Base-by-base conservation (phyloP, 2,888 invertebrate species). In the Endomychus coccineus region DNA sequence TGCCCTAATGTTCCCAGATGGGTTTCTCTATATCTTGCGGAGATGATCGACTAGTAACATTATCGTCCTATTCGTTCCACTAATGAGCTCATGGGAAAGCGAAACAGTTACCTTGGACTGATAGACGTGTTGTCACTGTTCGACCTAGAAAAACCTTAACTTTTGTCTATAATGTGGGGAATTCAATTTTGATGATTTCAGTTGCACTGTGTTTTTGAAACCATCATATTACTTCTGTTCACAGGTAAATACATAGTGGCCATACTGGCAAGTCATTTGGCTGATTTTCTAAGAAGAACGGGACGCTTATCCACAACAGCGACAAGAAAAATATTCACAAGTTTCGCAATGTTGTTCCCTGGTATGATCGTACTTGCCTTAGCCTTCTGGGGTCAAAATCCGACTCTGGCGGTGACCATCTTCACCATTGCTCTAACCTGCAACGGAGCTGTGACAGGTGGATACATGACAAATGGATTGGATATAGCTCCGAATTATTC, bases 401-500 rank as follows among this genome's bases (percentile, higher is more conserved):
- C 78, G 10, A 61, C 71, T n/a, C 74, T 80, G 62, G 83, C 87
- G 1, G 81, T 89, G 21, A 69, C 75, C 0, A 80, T 88, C 50
- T 86, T 90, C 64, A 87, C 87, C 0, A 60, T 77, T 22, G 83
- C 87, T 0, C 67, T 89, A 14, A 87, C 87, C 46, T 75, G 87
- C 53, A 88, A 88, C 63, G 90, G 90, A 12, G 86, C 82, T 0
- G 86, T 88, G 10, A 86, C 87, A 0, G 86, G 84, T 6, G 89
- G 89, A 1, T 89, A 88, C 62, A 72, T 88, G 16, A 83, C 87
- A 43, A 89, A 89, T 56, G 87, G 85, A 7, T 68, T 90, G 14
- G 89, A 90, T 53, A 87, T 90, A 51, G 88, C 89, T 2, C 89
- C 89, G 1, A 87, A 88, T 61, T 90, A 86, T 59, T 85, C 87